Conservation (phyloP, 1,140 invertebrate genomes). For the Dolichoris vasculosae region DNA sequence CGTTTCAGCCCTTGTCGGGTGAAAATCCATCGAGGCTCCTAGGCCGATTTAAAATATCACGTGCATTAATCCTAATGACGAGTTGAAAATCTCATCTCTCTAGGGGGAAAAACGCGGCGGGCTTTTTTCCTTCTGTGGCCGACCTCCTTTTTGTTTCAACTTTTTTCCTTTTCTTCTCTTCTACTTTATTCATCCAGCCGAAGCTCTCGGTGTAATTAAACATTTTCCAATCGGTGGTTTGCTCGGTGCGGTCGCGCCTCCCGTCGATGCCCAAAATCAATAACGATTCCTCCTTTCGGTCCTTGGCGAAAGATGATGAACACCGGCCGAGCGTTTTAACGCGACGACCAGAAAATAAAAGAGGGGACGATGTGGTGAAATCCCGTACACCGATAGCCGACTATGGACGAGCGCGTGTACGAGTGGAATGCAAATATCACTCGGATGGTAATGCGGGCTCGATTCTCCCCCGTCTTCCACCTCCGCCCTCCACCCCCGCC, state of each 20-base stretch:
- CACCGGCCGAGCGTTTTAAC: neutral
- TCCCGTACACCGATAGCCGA: slow-evolving; percentile 56
- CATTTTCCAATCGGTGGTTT: neutral
- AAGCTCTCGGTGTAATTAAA: slow-evolving; percentile 39
- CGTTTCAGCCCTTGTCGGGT: neutral
- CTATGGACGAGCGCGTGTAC: slow-evolving; percentile 60
- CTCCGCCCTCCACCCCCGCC: neutral
- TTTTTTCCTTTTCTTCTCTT: neutral
- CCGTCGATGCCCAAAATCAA: slow-evolving; percentile 31
- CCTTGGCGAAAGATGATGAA: neutral
- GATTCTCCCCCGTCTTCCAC: slow-evolving; percentile 56
- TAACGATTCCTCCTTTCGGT: neutral
- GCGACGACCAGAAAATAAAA: neutral
- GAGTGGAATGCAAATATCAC: slow-evolving; percentile 73
- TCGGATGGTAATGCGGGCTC: slow-evolving; percentile 71
- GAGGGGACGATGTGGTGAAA: slow-evolving; percentile 53
- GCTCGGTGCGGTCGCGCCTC: neutral
- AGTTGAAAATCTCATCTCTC: slow-evolving; percentile 40
- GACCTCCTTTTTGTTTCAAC: neutral
- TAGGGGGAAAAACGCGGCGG: neutral
- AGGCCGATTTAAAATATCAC: slow-evolving; percentile 5
- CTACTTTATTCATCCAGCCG: too few relatives aligned
- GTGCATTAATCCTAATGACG: slow-evolving; percentile 47
- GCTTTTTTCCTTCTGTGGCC: neutral
- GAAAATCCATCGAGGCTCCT: slow-evolving; percentile 39